Conservation (phyloP, 2,113 vertebrate species). For the Irena cyanogastra region DNA sequence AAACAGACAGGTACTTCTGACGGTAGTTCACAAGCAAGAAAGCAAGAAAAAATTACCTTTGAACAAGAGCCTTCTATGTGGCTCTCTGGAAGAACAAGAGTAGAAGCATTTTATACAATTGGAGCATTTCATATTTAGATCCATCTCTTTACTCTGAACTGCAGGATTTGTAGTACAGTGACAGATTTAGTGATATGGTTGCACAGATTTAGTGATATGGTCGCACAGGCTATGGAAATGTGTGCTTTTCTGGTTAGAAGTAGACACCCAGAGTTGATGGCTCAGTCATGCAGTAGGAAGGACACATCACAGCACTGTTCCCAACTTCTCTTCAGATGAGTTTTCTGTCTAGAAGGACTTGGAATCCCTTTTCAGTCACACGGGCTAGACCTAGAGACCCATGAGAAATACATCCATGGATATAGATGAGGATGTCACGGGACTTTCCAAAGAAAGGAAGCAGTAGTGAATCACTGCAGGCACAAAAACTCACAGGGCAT, state of each 20-base stretch:
- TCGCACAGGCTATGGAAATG: neutral
- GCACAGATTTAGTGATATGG: neutral
- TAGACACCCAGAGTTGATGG: neutral
- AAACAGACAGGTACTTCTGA: neutral
- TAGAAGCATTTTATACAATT: neutral
- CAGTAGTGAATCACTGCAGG: neutral
- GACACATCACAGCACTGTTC: neutral
- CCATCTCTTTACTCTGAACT: neutral
- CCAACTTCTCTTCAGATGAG: neutral
- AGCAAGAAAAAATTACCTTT: neutral
- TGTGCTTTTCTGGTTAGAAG: neutral
- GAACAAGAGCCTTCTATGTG: neutral
- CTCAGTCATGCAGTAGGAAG: neutral
- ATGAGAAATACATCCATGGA: neutral
- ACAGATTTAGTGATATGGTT: neutral
- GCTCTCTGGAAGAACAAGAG: neutral
- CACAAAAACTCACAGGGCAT: neutral
- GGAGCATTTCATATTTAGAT: neutral
- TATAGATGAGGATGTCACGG: accelerated
- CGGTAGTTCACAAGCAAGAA: neutral
- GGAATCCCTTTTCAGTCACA: neutral
- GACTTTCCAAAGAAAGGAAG: neutral
- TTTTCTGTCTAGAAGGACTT: neutral
- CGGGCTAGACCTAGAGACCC: neutral
- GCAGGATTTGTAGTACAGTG: neutral